Base-by-base conservation (phyloP, 2,113 vertebrate genomes). In the Smithornis capensis region DNA sequence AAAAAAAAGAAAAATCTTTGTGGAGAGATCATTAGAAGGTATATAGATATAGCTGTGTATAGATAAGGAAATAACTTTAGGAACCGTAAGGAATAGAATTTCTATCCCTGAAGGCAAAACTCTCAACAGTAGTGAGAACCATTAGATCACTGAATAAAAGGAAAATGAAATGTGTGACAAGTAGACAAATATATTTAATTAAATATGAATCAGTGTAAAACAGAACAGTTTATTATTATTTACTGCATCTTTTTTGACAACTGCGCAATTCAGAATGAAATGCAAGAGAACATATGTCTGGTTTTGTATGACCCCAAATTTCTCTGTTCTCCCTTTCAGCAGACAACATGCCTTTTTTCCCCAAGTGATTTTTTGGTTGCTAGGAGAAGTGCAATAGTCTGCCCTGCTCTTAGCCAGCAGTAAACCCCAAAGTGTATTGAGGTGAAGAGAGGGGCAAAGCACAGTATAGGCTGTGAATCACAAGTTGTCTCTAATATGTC, bases 401-500 rank as follows among this genome's bases (percentile, higher is more conserved):
- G 92, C 75, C 70, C 92, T 89, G 64, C 95, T 96, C 96, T 93
- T 94, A 96, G 22, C 97, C 90, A 97, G 94, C 96, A 98, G 97
- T 96, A 98, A 98, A 99, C 98, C 98, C 97, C 97, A 98, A 94
- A 97, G 97, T 92, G 96, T 96, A 97, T 98, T 97, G 97, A 98
- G 95, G 91, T 95, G 97, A 96, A 97, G 90, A 96, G 85, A 79
- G 87, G 95, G 96, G 96, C 94, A 97, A 96, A 94, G 94, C 98
- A 96, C 97, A 96, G 96, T 29, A 83, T 92, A 97, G 97, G 96
- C 97, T 94, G 97, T 98, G 98, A 98, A 98, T 99, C 98, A 98
- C 97, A 94, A 96, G 97, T 98, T 98, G 96, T 97, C 97, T 98
- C 94, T 96, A 97, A 84, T 97, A 93, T 86, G 70, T 96, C 96